Conservation (phyloP, 2,113 vertebrate genomes). For the Ceratotherium simum region DNA sequence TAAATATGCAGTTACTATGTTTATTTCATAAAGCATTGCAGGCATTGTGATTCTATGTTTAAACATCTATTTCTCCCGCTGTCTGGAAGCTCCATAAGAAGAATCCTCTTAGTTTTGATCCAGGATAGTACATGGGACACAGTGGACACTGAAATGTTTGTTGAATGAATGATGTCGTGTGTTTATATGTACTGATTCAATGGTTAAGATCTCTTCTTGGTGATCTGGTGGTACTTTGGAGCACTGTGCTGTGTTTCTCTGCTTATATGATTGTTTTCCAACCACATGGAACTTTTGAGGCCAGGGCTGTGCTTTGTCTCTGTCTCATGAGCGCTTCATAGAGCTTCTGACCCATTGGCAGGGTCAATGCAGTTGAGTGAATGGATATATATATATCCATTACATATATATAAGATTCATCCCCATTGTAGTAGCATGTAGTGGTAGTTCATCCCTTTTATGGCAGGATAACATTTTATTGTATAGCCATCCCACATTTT, state of each 20-base stretch:
- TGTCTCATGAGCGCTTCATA: accelerated
- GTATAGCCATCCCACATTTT: accelerated
- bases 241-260: not conserved
- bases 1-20: too few species aligned
- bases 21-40: not conserved
- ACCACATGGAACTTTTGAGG: too few species aligned
- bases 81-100: not conserved
- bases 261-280: not conserved
- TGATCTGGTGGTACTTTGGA: not conserved
- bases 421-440: accelerated
- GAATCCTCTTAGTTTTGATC: not conserved
- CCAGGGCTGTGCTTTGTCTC: not conserved
- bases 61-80: not conserved
- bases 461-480: accelerated
- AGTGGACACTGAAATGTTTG: accelerated
- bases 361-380: not conserved
- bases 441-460: too few species aligned
- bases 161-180: too few species aligned
- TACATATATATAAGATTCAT: too few species aligned
- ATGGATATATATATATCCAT: too few species aligned
- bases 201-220: not conserved
- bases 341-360: not conserved
- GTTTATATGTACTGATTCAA: accelerated
- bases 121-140: too few species aligned
- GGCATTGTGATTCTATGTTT: accelerated